phyloP scores from a whole-genome alignment of 2,797 vertebrate species.

The Dendrocincla fuliginosa region DNA sequence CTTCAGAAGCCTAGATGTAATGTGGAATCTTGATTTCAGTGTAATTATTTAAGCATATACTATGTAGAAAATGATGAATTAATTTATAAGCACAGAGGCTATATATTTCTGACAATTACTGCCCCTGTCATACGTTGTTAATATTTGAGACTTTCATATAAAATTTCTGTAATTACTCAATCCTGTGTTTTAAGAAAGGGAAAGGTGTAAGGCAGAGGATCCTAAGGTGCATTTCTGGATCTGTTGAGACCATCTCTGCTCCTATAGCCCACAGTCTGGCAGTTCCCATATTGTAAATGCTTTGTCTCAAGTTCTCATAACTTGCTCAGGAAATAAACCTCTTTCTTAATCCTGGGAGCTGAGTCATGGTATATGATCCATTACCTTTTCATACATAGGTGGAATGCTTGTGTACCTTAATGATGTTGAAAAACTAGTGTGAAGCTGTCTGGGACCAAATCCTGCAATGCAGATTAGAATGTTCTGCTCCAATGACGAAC shows the following conservation, averaged over 20 bases:
- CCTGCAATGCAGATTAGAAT: neutral
- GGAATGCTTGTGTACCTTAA: neutral
- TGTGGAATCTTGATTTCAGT: neutral
- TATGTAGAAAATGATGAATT: neutral
- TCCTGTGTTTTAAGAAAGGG: neutral
- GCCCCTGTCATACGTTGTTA: neutral
- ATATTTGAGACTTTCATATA: neutral
- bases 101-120: neutral
- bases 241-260: neutral
- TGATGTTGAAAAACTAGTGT: neutral
- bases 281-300: neutral
- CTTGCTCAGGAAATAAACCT: neutral
- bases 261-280: neutral
- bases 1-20: neutral
- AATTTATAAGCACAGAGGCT: neutral
- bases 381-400: neutral
- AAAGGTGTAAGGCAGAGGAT: neutral
- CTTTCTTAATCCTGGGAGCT: neutral
- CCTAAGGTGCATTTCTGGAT: neutral
- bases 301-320: neutral
- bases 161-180: neutral
- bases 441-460: neutral
- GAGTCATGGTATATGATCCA: neutral
- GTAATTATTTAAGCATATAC: neutral
- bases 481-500: neutral